A percentile compares a stretch with the other conserved stretches of the same genome.
These are phyloP conservation scores for Oplegnathus fasciatus DNA, from an alignment of 2,113 vertebrate genomes.

Conservation along the genomic window DNA sequence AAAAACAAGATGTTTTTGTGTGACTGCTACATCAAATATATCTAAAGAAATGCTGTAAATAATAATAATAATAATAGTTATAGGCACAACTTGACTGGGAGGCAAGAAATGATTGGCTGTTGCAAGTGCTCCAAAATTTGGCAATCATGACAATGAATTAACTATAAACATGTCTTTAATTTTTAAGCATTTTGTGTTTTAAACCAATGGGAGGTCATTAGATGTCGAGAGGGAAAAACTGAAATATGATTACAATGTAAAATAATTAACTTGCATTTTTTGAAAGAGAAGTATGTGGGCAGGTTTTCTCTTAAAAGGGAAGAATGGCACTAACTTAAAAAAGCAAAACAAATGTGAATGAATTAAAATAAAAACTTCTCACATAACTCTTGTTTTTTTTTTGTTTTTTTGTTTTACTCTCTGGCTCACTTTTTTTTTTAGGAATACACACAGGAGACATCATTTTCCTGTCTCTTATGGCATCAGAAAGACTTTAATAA, in stretches of 20 bases:
- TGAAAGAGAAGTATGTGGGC: background rate
- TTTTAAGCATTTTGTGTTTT: background rate
- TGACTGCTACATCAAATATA: too few relatives aligned
- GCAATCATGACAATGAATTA: background rate
- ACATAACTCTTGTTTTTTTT: background rate
- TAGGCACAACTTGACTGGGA: background rate
- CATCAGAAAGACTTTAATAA: constrained; percentile 49
- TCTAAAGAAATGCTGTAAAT: too few relatives aligned
- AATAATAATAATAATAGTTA: too few relatives aligned
- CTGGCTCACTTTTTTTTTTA: background rate
- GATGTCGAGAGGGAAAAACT: background rate
- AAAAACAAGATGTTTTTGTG: too few relatives aligned
- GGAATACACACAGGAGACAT: constrained; percentile 3
- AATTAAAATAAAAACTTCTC: constrained; percentile 36
- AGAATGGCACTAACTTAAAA: background rate
- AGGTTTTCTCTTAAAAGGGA: background rate
- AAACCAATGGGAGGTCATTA: background rate
- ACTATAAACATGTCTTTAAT: background rate
- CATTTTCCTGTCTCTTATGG: constrained; percentile 33
- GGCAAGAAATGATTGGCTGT: background rate
- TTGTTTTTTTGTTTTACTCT: constrained; percentile 21
- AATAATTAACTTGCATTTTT: constrained; percentile 3
- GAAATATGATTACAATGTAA: constrained; percentile 12
- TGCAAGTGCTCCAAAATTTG: background rate
- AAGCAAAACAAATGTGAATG: constrained; percentile 26